Base-by-base conservation (phyloP, 2,888 invertebrate genomes). In the Dione juno region DNA sequence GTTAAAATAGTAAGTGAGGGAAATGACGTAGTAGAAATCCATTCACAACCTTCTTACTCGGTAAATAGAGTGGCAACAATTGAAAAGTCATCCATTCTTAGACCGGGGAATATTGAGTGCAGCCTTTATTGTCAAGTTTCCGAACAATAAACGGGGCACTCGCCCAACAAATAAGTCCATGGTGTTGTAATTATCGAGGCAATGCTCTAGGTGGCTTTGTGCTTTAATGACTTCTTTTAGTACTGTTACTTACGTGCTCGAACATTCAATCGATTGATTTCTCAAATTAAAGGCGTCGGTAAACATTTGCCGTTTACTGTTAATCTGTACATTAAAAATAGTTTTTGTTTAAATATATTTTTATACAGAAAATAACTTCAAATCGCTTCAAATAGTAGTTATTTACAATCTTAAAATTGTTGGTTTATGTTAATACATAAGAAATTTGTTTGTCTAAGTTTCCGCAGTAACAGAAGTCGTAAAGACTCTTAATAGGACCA, bases 21-120 rank as follows among this genome's bases (percentile, higher is more conserved):
- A 92, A 92, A 88, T 93, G 92, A 92, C 91, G 87, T 77, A 81
- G 91, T 88, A 75, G 81, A 89, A 91, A 85, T 78, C 85, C 80
- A 84, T 86, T 85, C 84, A 85, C 79, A 81, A 81, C 81, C 84
- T 81, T 82, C 83, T 82, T 81, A 79, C 81, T 80, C 77, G 79
- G 87, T 88, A 86, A 89, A 89, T 88, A 88, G 81, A 89, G 88
- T 86, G 85, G 80, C 79, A 82, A 81, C 88, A 86, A 93, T 93
- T 93, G 91, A 93, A 92, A 89, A 89, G 92, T 90, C 91, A 92
- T 87, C 82, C 83, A 83, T 87, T 86, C 79, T 77, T 76, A 79
- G 78, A 79, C 75, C 75, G 77, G 77, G 74, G 77, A 78, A 79
- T 81, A 82, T 81, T 80, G 77, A 81, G 79, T 81, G 78, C 73